Percentiles rank a stretch among this genome's conserved stretches.
phyloP scores from a whole-genome alignment of 2,797 vertebrate genomes.

The Platalea minor region DNA sequence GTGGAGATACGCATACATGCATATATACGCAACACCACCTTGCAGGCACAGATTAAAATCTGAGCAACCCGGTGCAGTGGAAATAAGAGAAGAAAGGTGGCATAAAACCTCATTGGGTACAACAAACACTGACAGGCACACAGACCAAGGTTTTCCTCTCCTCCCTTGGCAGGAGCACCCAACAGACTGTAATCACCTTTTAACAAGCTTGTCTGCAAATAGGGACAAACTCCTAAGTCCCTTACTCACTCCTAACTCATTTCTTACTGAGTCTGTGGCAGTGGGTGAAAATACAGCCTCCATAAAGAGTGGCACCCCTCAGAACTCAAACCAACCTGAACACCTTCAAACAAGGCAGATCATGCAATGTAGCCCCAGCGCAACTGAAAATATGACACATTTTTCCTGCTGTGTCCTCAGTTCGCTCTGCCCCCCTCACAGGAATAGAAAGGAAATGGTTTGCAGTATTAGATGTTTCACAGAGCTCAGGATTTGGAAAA shows the following conservation, averaged over 20 bases:
- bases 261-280: background rate
- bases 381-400: background rate
- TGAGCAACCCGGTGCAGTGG: background rate
- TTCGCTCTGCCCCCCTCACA: background rate
- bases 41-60: background rate
- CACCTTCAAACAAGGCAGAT: background rate
- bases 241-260: background rate
- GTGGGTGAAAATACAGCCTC: background rate
- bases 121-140: background rate
- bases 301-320: background rate
- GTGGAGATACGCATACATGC: accelerated
- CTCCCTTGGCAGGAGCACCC: background rate
- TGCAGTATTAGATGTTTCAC: background rate
- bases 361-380: accelerated
- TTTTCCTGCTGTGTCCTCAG: background rate
- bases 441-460: background rate
- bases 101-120: background rate
- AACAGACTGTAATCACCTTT: background rate
- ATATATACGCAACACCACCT: background rate
- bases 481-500: background rate
- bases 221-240: background rate
- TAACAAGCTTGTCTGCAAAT: background rate
- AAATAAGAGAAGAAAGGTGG: background rate
- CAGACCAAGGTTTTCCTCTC: background rate
- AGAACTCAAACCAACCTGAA: background rate